Base-by-base conservation (phyloP, 2,113 vertebrate species). In the Microcebus ravelobensis region DNA sequence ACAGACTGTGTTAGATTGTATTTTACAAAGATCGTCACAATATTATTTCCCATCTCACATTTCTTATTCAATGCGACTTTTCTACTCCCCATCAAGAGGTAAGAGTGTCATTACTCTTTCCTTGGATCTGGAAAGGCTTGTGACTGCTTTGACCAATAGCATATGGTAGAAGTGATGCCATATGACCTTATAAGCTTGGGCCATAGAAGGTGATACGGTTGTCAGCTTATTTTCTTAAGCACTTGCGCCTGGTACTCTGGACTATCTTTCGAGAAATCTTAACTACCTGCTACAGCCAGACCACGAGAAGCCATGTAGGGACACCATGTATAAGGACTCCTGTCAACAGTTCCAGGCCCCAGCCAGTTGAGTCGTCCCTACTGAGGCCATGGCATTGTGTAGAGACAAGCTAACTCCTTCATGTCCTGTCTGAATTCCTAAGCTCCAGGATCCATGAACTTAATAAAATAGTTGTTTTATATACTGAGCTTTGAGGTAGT, bases 211-310 rank as follows among this genome's bases (percentile, higher is more conserved):
- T 23, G 34, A 63, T 68, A 39, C 11, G 84, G 9, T 5, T 50
- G 91, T 74, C 48, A 85, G 39, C 34, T 88, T 61, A 61, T 92
- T 92, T 85, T 85, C 61, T 92, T 52, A 82, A 94, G 63, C 17
- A n/a, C 15, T 67, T 81, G 45, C 9, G 34, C 68, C 34, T 83
- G 87, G 12, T 87, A 18, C 70, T 45, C 36, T 96, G 15, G n/a
- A 27, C 6, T 23, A 12, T 95, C 70, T n/a, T 39, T 20, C 29
- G 70, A 52, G 77, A 91, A 83, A 71, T 88, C 8, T 77, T 77
- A 80, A 0, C 23, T 39, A 34, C 14, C 34, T 67, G 21, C 57
- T 48, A 52, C 8, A n/a, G 27, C 9, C 29, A 79, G 42, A 11
- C 45, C 11, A 12, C 76, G 20, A 90, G 39, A 84, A 87, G 48